Base-by-base conservation (phyloP, 2,113 vertebrate genomes). In the Sardina pilchardus region DNA sequence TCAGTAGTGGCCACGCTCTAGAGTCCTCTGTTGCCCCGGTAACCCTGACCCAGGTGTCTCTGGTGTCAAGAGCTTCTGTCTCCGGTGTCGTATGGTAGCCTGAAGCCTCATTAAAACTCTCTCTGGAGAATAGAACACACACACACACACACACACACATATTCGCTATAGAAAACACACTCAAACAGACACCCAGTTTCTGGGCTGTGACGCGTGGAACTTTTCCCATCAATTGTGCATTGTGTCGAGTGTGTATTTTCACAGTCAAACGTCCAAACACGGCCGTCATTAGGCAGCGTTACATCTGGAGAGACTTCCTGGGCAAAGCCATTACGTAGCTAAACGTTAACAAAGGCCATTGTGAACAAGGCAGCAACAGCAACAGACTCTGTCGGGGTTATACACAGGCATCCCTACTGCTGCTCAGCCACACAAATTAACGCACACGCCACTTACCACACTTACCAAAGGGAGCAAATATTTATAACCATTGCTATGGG, bases 31-130 rank as follows among this genome's bases (percentile, higher is more conserved):
- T 95, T 92, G 86, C 94, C 93, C 1, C 0, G 91, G 94, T 85
- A 92, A 95, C 94, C 21, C 87, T 89, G 92, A 93, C 93, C 93
- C 91, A 90, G 89, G 26, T 63, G 88, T 94, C 94, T 95, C 94
- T 89, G 86, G 92, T 94, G 91, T 94, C 94, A 90, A n/a, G 45
- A 26, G 26, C 12, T 30, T 30, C 53, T 36, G 86, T 90, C 85
- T 90, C 89, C 84, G 75, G 83, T 88, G 89, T 88, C 88, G 63
- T 50, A 53, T 30, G 75, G 39, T n/a, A 80, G 86, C 84, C 67
- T 36, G 67, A 83, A 48, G 30, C 82, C 87, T 90, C 86, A 87
- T 90, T 88, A 87, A 87, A n/a, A 34, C 6, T 14, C 81, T 82
- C 42, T n/a, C 78, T 50, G 14, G 50, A 44, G 81, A 71, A 45